Base-by-base conservation (phyloP, 2,797 vertebrate species). In the Parauchenoglanis ngamensis region DNA sequence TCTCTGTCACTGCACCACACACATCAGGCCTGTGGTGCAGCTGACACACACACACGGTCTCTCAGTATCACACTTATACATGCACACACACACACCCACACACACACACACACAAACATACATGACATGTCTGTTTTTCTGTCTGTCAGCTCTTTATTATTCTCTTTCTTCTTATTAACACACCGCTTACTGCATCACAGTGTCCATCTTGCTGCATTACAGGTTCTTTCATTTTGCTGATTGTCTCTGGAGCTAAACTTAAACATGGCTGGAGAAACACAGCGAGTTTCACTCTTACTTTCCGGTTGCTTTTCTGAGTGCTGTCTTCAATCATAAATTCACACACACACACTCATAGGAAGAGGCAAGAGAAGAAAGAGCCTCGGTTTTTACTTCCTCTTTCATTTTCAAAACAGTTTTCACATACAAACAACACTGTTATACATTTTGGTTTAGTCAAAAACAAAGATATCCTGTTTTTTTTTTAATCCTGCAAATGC, bases 1-100 rank as follows among this genome's bases (percentile, higher is more conserved):
- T 80, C 78, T 80, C 57, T 80, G 1, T 61, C 21, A 57, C 10
- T 81, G 67, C 12, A n/a, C 79, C 17, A 73, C 44, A 63, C 78
- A 81, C 25, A 72, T 13, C 73, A 54, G 52, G 52, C 46, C 35
- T 59, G 35, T 72, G 59, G 68, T 84, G 83, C 49, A 84, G 83
- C 67, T 84, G 21, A 54, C 28, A 61, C 11, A 73, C 28, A 79
- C 56, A 75, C 21, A 35, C 7, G 40, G 79, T 82, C 25, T 82
- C 79, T 82, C 79, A 65, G 57, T n/a, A 21, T 25, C 40, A 28
- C 78, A 13, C 57, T 13, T 8, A 5, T 7, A 35, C 28, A 2
- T 21, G 12, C 54, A 12, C 54, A 5, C 52, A 56, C 15, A 56
- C 52, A 46, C 73, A 52, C 73, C 17, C 73, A 28, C 49, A 28